phyloP scores from a whole-genome alignment of 2,113 vertebrate species.

The Phyllostomus discolor region DNA sequence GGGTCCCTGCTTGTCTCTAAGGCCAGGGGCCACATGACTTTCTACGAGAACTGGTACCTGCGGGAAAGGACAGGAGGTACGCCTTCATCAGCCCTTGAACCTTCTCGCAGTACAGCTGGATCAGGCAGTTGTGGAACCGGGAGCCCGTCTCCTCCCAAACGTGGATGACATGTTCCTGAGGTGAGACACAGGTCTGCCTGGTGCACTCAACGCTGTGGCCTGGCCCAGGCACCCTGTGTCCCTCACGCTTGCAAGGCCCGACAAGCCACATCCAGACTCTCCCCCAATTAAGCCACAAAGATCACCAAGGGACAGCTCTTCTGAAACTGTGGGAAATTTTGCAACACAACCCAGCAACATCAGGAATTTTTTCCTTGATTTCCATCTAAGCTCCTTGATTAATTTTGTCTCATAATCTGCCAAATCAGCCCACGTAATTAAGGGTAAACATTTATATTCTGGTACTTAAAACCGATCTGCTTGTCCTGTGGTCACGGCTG shows the following conservation, averaged over 20 bases:
- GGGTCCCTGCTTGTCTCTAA: not conserved
- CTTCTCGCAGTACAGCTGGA: conserved; percentile 95
- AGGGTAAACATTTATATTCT: not conserved
- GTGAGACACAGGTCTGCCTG: not conserved
- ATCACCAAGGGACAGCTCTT: not conserved
- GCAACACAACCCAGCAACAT: not conserved
- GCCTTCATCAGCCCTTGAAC: conserved; percentile 97
- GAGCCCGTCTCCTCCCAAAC: conserved; percentile 92
- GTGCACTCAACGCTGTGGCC: not conserved
- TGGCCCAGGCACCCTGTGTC: no score
- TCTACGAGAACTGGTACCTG: conserved; percentile 81
- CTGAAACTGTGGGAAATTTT: not conserved
- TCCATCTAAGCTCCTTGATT: not conserved
- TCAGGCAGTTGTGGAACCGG: conserved; percentile 95
- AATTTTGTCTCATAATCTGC: not conserved
- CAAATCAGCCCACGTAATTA: not conserved
- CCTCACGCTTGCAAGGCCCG: not conserved
- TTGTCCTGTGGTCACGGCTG: not conserved
- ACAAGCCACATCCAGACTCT: not conserved
- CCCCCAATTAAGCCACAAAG: not conserved
- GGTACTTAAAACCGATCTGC: not conserved
- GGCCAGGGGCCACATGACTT: not conserved
- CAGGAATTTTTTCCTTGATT: not conserved
- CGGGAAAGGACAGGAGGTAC: conserved; percentile 90
- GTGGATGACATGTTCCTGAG: conserved; percentile 91